Conservation (phyloP, 2,797 vertebrate species). For the Pteronotus mesoamericanus region DNA sequence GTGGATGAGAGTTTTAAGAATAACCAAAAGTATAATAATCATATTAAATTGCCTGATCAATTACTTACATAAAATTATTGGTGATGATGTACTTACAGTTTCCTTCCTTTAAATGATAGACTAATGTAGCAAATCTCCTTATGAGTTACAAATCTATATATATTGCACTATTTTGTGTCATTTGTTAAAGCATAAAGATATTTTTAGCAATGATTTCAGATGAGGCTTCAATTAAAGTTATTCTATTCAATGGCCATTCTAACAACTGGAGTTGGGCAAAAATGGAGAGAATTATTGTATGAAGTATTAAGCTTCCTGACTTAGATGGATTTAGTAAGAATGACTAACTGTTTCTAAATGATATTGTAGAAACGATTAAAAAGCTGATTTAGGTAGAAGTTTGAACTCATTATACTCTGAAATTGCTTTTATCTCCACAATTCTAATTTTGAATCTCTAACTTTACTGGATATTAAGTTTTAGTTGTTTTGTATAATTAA, state of each 20-base stretch:
- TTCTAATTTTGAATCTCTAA: background rate
- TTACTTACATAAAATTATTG: background rate
- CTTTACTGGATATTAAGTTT: background rate
- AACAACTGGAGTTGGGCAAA: background rate
- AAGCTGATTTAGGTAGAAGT: background rate
- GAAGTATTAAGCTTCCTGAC: background rate
- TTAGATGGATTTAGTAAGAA: background rate
- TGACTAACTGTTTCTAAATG: background rate
- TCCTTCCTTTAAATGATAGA: background rate
- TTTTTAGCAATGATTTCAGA: background rate
- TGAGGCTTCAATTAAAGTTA: background rate
- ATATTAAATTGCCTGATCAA: background rate
- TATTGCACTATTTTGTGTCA: background rate
- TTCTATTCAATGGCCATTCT: background rate
- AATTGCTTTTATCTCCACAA: background rate
- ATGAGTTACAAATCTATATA: background rate
- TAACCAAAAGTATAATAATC: background rate
- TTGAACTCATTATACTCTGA: background rate
- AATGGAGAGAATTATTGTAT: background rate
- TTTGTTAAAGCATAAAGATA: background rate
- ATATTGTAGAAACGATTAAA: background rate
- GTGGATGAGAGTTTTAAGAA: background rate
- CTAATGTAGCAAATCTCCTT: background rate
- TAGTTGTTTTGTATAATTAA: background rate
- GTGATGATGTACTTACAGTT: background rate